phyloP scores from a whole-genome alignment of 2,113 vertebrate genomes.

The Patagioenas fasciata region DNA sequence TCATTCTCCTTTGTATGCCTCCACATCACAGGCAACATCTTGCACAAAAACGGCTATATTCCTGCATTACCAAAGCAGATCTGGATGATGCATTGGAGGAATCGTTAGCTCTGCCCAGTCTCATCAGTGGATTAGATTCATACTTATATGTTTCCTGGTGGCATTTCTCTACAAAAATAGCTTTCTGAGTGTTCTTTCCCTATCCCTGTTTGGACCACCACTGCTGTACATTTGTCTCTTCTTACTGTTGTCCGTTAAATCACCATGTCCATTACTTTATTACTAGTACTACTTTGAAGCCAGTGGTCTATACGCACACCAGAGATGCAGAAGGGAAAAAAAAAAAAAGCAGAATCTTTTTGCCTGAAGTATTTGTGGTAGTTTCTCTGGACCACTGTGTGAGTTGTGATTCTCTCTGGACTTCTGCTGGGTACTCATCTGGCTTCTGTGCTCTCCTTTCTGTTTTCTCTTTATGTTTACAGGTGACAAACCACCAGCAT shows the following conservation, averaged over 20 bases:
- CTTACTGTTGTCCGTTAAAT: not conserved
- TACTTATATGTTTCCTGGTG: accelerated
- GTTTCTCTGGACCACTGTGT: not conserved
- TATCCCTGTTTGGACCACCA: not conserved
- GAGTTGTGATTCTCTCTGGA: not conserved
- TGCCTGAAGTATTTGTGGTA: not conserved
- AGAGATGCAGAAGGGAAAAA: not conserved
- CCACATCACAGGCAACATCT: not conserved
- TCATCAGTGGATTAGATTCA: not conserved
- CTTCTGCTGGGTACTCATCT: not conserved
- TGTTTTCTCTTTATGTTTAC: not conserved
- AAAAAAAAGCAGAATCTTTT: not conserved
- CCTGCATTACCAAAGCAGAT: not conserved
- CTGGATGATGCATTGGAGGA: accelerated
- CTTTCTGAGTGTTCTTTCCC: not conserved
- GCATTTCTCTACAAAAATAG: not conserved
- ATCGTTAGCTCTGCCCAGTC: not conserved
- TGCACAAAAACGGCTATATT: not conserved
- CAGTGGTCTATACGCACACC: not conserved
- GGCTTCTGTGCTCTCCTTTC: not conserved
- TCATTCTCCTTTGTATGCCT: not conserved
- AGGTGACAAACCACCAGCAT: not conserved
- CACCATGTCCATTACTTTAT: not conserved
- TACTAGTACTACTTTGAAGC: not conserved
- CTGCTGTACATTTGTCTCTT: not conserved